A percentile compares a stretch with the other conserved stretches of the same genome.
Conservation (phyloP, 2,113 vertebrate genomes). For the Nycticryphes semicollaris region DNA sequence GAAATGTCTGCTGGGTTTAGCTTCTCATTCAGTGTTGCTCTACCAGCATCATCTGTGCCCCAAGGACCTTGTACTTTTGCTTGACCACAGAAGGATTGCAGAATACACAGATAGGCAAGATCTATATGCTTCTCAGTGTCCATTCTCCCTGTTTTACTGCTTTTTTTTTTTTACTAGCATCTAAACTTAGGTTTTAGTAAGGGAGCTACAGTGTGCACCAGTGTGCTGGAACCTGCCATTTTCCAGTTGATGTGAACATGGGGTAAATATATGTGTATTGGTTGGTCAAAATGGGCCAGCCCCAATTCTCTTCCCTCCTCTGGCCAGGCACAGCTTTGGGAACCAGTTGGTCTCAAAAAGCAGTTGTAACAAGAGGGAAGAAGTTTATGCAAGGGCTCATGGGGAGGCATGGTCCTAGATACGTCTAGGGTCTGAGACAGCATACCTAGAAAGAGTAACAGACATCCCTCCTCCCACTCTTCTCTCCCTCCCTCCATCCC, state of each 20-base stretch:
- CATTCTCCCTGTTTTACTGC: not conserved
- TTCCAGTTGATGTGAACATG: not conserved
- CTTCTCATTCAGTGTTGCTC: not conserved
- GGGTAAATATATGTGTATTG: no score
- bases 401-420: no score
- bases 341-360: no score
- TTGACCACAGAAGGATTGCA: not conserved
- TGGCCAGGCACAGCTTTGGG: no score
- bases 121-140: not conserved
- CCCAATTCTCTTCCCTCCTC: no score
- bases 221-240: not conserved
- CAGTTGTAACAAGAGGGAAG: no score
- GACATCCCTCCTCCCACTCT: no score
- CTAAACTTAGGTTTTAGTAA: not conserved
- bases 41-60: not conserved
- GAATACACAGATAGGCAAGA: not conserved
- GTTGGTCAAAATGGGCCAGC: no score
- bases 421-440: no score
- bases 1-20: not conserved
- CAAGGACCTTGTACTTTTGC: not conserved
- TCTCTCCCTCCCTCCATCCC: no score
- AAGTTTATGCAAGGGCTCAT: no score
- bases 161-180: not conserved
- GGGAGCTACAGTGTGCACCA: not conserved
- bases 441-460: no score